These are phyloP conservation scores for Spilosoma lubricipeda DNA, from an alignment of 2,888 invertebrate genomes.

Conservation along the genomic window DNA sequence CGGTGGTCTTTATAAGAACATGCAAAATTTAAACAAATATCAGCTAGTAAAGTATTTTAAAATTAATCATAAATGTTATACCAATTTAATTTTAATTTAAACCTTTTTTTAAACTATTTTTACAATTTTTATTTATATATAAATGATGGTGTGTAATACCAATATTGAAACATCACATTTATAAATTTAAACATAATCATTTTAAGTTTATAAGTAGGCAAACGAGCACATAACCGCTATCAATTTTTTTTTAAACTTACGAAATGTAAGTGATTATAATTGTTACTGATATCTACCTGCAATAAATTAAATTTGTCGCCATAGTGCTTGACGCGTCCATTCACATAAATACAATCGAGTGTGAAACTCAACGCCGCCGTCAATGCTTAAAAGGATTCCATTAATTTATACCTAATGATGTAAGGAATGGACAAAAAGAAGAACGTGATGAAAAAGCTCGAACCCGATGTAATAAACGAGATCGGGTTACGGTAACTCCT, in stretches of 20 bases:
- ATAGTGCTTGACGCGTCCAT: slow-evolving; percentile 20
- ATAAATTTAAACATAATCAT: background rate
- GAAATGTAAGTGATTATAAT: background rate
- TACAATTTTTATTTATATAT: too few species aligned
- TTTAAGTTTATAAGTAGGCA: background rate
- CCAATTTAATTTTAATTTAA: too few species aligned
- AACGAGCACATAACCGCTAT: background rate
- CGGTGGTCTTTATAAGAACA: background rate
- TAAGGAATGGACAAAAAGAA: slow-evolving; percentile 39
- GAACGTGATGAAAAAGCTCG: slow-evolving; percentile 39
- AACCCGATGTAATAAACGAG: slow-evolving; percentile 58
- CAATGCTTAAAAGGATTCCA: slow-evolving; percentile 46
- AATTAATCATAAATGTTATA: background rate
- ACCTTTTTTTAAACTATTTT: too few species aligned
- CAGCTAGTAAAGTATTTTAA: background rate
- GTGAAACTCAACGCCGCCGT: slow-evolving; percentile 54
- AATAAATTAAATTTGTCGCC: background rate
- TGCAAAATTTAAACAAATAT: background rate
- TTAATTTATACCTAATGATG: slow-evolving; percentile 52
- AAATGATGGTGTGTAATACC: background rate
- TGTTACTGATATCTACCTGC: background rate
- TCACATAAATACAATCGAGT: slow-evolving; percentile 40
- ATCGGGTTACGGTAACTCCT: slow-evolving; percentile 54
- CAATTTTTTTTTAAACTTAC: background rate
- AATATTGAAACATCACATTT: background rate